Evolutionary conservation across 2,113 vertebrate genomes (phyloP).

Genomic region (Callipepla californica): DNA sequence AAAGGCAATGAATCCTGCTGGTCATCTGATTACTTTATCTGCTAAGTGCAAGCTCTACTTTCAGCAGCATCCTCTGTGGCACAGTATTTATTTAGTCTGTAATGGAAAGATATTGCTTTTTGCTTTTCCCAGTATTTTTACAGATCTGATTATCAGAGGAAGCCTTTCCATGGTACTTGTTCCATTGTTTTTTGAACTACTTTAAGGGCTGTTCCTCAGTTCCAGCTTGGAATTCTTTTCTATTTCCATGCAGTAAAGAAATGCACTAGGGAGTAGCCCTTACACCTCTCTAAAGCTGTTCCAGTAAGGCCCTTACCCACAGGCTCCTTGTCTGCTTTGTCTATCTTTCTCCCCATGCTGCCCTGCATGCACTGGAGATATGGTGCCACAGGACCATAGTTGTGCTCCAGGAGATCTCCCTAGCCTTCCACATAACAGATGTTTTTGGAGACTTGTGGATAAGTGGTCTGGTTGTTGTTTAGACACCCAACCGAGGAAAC

Average conservation of each 20-base stretch:
- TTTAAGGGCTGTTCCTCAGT: not conserved
- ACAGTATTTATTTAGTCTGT: not conserved
- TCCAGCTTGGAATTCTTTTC: not conserved
- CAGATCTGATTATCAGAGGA: not conserved
- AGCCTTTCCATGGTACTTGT: not conserved
- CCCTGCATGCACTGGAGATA: not conserved
- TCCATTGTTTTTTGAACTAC: not conserved
- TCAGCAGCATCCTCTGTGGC: not conserved
- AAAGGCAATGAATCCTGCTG: not conserved
- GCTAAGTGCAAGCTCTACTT: not conserved
- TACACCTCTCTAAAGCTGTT: not conserved
- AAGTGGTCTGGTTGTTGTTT: not conserved
- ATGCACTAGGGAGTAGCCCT: not conserved
- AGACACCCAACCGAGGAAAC: not conserved
- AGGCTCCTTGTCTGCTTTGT: not conserved
- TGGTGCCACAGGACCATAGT: not conserved
- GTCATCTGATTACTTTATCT: not conserved
- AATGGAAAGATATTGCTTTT: not conserved
- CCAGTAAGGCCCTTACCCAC: not conserved
- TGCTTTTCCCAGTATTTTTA: not conserved
- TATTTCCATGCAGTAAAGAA: conserved; percentile 4
- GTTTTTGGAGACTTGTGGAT: not conserved
- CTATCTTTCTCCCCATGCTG: not conserved
- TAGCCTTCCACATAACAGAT: rapidly evolving
- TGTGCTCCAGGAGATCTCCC: not conserved